These are phyloP conservation scores for Ferdinandea cuprea DNA, from an alignment of 2,888 invertebrate species.

Conservation along the genomic window DNA sequence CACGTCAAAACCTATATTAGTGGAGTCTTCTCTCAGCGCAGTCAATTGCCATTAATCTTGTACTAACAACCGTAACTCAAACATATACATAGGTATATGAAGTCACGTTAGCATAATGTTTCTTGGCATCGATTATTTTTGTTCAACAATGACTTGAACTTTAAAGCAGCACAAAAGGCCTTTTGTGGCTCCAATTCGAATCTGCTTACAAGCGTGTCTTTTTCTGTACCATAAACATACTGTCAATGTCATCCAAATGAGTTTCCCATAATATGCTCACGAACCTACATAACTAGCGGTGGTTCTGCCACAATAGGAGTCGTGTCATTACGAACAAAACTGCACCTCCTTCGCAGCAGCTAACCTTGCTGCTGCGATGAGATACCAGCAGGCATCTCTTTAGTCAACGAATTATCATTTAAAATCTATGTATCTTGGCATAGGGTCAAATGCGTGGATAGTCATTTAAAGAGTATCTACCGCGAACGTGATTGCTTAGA, in stretches of 20 bases:
- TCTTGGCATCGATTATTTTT: constrained; percentile 23
- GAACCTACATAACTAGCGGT: constrained; percentile 41
- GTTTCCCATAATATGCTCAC: constrained; percentile 63
- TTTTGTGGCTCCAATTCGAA: constrained; percentile 16
- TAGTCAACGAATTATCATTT: constrained; percentile 36
- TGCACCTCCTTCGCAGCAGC: constrained; percentile 66
- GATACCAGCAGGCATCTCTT: constrained; percentile 44
- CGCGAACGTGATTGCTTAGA: constrained; percentile 50
- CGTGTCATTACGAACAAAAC: constrained; percentile 62
- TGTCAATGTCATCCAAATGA: constrained; percentile 72
- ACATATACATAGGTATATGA: not conserved
- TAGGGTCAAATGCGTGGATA: constrained; percentile 71
- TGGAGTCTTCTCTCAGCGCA: constrained; percentile 33
- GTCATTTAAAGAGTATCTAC: constrained; percentile 45
- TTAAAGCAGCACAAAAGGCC: constrained; percentile 51
- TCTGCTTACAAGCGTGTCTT: constrained; percentile 44
- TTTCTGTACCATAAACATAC: constrained; percentile 62
- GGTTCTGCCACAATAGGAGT: constrained; percentile 66
- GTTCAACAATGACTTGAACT: constrained; percentile 68
- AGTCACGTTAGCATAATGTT: constrained; percentile 48
- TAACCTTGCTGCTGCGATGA: constrained; percentile 60
- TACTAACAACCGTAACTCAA: constrained; percentile 54
- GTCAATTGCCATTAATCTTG: constrained; percentile 65
- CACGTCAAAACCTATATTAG: constrained; percentile 24
- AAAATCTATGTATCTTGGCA: constrained; percentile 63